phyloP scores from a whole-genome alignment of 2,113 vertebrate species.

The Prolemur simus region DNA sequence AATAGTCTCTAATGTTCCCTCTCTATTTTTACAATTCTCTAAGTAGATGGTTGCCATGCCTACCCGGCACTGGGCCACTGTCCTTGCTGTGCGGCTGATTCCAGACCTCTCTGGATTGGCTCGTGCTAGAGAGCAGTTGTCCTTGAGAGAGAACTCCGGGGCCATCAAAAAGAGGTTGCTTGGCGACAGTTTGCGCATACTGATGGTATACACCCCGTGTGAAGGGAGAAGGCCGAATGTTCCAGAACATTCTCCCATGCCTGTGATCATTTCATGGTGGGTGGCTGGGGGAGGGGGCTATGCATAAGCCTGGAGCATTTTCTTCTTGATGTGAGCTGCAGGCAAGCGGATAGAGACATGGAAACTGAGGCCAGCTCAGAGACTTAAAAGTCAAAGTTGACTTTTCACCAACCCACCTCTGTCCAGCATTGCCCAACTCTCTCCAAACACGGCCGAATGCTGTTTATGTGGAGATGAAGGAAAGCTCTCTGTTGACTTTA shows the following conservation, averaged over 20 bases:
- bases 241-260: slow-evolving; percentile 10
- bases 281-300: neutral
- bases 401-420: neutral
- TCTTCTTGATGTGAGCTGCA: neutral
- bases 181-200: neutral
- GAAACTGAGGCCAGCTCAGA: neutral
- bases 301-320: neutral
- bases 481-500: slow-evolving; percentile 53
- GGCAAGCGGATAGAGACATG: neutral
- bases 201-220: neutral
- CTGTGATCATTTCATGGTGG: neutral
- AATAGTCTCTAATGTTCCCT: neutral
- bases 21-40: neutral
- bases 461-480: slow-evolving; percentile 70
- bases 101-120: neutral
- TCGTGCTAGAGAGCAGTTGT: neutral
- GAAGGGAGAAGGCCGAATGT: neutral
- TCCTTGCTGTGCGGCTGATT: neutral
- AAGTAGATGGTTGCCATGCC: slow-evolving; percentile 36
- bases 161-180: neutral
- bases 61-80: neutral
- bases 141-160: neutral
- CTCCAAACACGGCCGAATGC: slow-evolving; percentile 37
- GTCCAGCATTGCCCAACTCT: slow-evolving; percentile 55
- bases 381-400: neutral